Percentiles rank a stretch among this genome's conserved stretches.
phyloP scores from a whole-genome alignment of 2,888 invertebrate genomes.

The Acronicta psi region DNA sequence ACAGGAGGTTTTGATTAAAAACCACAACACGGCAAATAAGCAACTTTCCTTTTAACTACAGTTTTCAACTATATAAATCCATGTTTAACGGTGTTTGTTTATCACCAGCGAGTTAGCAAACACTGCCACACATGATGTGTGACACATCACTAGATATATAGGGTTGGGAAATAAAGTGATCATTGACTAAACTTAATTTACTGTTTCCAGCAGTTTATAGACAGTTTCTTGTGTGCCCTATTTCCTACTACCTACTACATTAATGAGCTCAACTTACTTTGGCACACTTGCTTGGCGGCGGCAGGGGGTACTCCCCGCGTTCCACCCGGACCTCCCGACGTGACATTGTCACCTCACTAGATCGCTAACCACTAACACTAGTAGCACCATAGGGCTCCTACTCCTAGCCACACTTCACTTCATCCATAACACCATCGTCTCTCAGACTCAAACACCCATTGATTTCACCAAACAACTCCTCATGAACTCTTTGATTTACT shows the following conservation, averaged over 20 bases:
- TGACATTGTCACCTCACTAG: constrained; percentile 66
- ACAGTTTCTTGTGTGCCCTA: background rate
- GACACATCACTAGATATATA: no score
- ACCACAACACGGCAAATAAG: no score
- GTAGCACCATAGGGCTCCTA: background rate
- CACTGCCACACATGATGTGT: no score
- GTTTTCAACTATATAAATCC: no score
- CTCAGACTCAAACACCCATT: no score
- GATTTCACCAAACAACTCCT: background rate
- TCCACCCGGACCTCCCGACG: constrained; percentile 71
- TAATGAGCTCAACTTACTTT: constrained; percentile 69
- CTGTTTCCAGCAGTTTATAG: no score
- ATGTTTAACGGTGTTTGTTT: background rate
- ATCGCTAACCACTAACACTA: constrained; percentile 8
- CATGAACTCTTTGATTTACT: background rate
- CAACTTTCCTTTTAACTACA: no score
- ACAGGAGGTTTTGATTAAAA: constrained; percentile 8
- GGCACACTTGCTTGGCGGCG: constrained; percentile 84
- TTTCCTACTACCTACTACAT: no score
- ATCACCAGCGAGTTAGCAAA: no score
- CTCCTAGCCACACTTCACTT: constrained; percentile 6
- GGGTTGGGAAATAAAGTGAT: no score
- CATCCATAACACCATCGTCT: background rate
- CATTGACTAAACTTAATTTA: no score
- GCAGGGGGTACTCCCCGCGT: constrained; percentile 70